phyloP scores from a whole-genome alignment of 2,113 vertebrate species.

The Scomber scombrus region DNA sequence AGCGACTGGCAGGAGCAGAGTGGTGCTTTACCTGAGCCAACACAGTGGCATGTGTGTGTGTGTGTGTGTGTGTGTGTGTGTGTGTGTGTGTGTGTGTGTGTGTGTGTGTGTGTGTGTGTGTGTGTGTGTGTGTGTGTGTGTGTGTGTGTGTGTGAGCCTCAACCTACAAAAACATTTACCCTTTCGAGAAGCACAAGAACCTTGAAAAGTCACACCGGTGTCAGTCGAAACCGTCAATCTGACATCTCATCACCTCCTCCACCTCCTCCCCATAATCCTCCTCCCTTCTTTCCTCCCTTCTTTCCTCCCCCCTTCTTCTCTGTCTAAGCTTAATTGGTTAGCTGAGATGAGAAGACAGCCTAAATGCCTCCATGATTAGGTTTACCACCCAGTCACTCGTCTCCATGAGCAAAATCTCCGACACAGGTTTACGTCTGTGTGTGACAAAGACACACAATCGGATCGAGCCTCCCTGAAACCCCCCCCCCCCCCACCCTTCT shows the following conservation, averaged over 20 bases:
- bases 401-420: too few species aligned
- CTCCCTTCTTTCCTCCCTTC: not conserved
- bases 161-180: conserved; percentile 24
- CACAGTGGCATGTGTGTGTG: not conserved
- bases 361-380: conserved; percentile 39
- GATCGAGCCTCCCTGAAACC: not conserved
- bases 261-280: not conserved
- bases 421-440: too few species aligned
- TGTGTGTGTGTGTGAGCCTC: not conserved
- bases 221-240: not conserved
- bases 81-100: not conserved
- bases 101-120: conserved; percentile 3
- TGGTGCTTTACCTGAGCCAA: conserved; percentile 45
- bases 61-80: not conserved
- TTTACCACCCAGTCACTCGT: conserved; percentile 32
- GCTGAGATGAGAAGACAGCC: conserved; percentile 21
- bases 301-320: conserved; percentile 15
- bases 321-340: conserved; percentile 47
- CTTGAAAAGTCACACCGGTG: conserved; percentile 32
- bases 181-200: conserved; percentile 9
- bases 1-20: conserved; percentile 31
- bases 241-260: conserved; percentile 7
- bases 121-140: not conserved
- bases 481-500: not conserved
- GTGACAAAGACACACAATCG: not conserved